phyloP scores from a whole-genome alignment of 2,888 invertebrate species.

The Poecilobothrus nobilitatus region DNA sequence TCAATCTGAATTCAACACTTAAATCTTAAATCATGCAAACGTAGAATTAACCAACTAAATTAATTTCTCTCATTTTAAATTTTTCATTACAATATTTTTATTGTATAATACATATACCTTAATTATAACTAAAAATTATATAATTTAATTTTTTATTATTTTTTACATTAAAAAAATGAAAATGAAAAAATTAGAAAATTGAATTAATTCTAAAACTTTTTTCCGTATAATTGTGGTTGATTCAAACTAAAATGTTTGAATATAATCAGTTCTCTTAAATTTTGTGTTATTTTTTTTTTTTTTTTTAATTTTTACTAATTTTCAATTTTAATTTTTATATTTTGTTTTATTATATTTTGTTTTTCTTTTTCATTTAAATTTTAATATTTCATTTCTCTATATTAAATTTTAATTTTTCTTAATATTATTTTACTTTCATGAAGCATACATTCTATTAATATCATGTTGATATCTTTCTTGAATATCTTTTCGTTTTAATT shows the following conservation, averaged over 20 bases:
- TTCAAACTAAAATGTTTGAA: constrained; percentile 3
- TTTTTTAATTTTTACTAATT: neutral
- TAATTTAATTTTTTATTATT: neutral
- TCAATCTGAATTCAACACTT: too few species aligned
- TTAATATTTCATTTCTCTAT: neutral
- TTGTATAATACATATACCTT: neutral
- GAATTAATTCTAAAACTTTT: neutral
- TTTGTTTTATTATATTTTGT: neutral
- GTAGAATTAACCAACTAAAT: too few species aligned
- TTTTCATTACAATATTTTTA: neutral
- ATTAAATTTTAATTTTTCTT: neutral
- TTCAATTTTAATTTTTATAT: neutral
- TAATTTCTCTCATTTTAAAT: too few species aligned
- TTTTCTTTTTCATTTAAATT: neutral
- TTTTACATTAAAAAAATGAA: neutral
- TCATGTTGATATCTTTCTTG: constrained; percentile 87
- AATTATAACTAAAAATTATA: neutral
- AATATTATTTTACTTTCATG: constrained; percentile 55
- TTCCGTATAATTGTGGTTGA: neutral
- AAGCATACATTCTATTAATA: constrained; percentile 89
- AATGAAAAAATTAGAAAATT: neutral
- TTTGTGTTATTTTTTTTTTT: constrained; percentile 2
- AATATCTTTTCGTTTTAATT: constrained; percentile 93
- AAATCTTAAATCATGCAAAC: too few species aligned
- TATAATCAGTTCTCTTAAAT: constrained; percentile 1